Conservation (phyloP, 2,888 invertebrate genomes). For the Tipula unca region DNA sequence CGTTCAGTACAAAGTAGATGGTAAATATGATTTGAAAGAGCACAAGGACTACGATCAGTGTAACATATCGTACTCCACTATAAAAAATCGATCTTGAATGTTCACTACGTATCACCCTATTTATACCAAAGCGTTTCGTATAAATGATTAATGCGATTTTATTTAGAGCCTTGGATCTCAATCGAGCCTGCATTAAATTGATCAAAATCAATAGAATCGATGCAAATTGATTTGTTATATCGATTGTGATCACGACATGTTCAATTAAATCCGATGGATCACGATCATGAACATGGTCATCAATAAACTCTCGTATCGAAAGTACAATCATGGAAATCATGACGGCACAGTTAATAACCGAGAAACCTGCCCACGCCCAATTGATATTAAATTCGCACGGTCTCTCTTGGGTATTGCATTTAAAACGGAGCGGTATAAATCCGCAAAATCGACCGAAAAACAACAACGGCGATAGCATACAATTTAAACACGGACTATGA, state of each 20-base stretch:
- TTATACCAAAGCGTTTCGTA: background rate
- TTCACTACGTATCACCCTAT: background rate
- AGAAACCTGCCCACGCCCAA: background rate
- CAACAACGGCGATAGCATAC: background rate
- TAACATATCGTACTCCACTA: background rate
- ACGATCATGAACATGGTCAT: background rate
- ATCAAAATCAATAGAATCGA: background rate
- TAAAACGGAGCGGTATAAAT: background rate
- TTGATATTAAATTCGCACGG: background rate
- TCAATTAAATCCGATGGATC: background rate
- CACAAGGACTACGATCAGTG: background rate
- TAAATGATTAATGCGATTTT: background rate
- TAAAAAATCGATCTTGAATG: background rate
- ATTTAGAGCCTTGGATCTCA: background rate
- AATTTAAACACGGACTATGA: background rate
- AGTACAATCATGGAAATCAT: background rate
- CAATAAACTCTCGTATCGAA: background rate
- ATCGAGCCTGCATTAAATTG: conserved; percentile 2
- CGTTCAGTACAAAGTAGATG: background rate
- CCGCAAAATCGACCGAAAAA: background rate
- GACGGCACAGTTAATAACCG: background rate
- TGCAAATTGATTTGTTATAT: background rate
- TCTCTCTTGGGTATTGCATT: background rate
- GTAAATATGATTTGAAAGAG: background rate
- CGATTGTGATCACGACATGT: background rate